Evolutionary conservation across 2,113 vertebrate genomes (phyloP), one percentile per base, ranked within the genome.

Genomic region (Cairina moschata): DNA sequence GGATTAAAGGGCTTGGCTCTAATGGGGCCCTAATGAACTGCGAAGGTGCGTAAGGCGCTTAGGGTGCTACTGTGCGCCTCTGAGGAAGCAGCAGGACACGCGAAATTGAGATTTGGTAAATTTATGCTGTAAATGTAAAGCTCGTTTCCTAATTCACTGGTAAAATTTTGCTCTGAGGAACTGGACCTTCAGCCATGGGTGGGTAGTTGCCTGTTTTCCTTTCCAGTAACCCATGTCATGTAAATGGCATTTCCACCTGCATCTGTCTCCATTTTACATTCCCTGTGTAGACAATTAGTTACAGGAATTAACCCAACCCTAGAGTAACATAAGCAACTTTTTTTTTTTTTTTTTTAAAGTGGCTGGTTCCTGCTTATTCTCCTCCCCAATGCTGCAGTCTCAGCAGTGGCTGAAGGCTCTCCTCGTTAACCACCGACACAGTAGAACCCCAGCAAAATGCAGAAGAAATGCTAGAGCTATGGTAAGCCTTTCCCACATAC

Each of bases 401-500:
- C 2, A 10, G 74, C 29, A 63, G 1, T 4, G 34, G 62, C 63
- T 59, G 81, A 66, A 90, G 20, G 29, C 72, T 38, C 32, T 31
- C 26, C 59, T 71, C 13, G 2, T 29, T 21, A 40, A 84, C 63
- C 9, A 32, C 7, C 10, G 29, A 25, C 28, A 7, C 62, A 69
- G 59, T 32, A 72, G 55, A 60, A 79, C 38, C 11, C 48, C 75
- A 42, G 42, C 72, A 48, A 71, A 79, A 32, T 8, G 48, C 18
- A 26, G 52, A 56, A 83, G 48, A 58, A 90, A n/a, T 72, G 58
- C 34, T 72, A 36, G 28, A 65, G 83, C 44, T 58, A n/a, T 20
- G 28, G 16, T 1, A 18, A 25, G 32, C 28, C 17, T 72, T 9
- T 42, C 16, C 40, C 54, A 62, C 0, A 0, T 6, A 31, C 23